These are phyloP conservation scores for Eupithecia vulgata DNA, from an alignment of 2,888 invertebrate species.

Conservation along the genomic window DNA sequence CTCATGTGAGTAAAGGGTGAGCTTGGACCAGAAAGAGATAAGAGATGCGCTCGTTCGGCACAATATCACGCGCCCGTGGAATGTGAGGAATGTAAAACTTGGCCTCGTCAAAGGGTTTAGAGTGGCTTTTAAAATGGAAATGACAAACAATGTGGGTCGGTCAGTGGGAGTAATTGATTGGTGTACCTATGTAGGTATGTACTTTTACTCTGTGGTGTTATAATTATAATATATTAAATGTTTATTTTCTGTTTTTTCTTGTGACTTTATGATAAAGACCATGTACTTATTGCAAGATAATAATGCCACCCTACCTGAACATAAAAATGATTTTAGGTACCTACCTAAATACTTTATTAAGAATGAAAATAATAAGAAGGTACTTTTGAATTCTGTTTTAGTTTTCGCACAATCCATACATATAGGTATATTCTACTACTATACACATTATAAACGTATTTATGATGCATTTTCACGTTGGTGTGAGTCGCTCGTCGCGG, in stretches of 20 bases:
- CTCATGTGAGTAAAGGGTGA: conserved; percentile 52
- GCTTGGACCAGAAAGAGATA: conserved; percentile 58
- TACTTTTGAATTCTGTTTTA: background rate
- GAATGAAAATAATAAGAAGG: too few species aligned
- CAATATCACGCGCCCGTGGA: conserved; percentile 68
- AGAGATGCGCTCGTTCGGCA: conserved; percentile 47
- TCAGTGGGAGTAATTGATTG: conserved; percentile 65
- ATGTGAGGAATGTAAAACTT: conserved; percentile 75
- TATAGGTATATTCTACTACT: too few species aligned
- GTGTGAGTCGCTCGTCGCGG: conserved; percentile 19
- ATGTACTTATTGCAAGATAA: background rate
- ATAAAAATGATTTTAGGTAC: background rate
- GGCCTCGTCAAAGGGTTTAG: conserved; percentile 71
- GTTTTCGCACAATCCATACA: background rate
- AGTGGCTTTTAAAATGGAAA: conserved; percentile 78
- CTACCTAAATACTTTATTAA: too few species aligned
- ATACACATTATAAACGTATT: background rate
- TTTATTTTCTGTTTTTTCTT: background rate
- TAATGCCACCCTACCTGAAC: background rate
- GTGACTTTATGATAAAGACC: background rate
- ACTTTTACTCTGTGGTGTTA: background rate
- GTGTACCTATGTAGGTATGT: conserved; percentile 39
- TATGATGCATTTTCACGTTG: conserved; percentile 13
- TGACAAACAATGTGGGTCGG: conserved; percentile 71
- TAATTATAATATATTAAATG: too few species aligned